Percentiles rank a stretch among this genome's conserved stretches.
Conservation (phyloP, 2,113 vertebrate species). For the Dasyprocta punctata region DNA sequence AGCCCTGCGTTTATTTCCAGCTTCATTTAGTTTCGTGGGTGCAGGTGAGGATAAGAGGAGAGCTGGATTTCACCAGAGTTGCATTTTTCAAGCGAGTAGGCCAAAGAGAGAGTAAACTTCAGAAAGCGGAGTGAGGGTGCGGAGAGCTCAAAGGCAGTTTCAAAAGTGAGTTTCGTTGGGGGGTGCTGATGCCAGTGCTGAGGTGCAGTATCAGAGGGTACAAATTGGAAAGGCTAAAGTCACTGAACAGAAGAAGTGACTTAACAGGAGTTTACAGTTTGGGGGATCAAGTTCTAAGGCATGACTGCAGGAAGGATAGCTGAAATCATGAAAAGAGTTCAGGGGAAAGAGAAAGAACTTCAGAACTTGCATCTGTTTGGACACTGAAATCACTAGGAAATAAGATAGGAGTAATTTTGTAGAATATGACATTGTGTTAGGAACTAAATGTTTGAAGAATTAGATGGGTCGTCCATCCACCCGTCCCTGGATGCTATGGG, state of each 20-base stretch:
- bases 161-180: neutral
- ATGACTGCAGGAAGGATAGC: neutral
- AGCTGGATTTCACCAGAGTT: constrained; percentile 4
- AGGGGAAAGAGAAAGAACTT: neutral
- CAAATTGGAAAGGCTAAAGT: neutral
- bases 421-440: neutral
- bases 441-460: neutral
- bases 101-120: neutral
- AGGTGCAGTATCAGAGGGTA: fast-evolving
- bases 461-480: neutral
- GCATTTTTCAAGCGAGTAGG: constrained; percentile 53
- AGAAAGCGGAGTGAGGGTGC: neutral
- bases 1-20: constrained; percentile 72
- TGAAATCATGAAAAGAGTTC: neutral
- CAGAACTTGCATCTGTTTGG: neutral
- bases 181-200: neutral
- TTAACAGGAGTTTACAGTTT: neutral
- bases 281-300: neutral
- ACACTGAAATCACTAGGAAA: neutral
- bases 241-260: neutral
- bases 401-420: neutral
- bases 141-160: neutral
- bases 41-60: constrained; percentile 53
- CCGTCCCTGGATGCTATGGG: neutral
- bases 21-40: constrained; percentile 62